These are phyloP conservation scores for Balanococcus diminutus DNA, from an alignment of 2,888 invertebrate genomes.

Conservation along the genomic window DNA sequence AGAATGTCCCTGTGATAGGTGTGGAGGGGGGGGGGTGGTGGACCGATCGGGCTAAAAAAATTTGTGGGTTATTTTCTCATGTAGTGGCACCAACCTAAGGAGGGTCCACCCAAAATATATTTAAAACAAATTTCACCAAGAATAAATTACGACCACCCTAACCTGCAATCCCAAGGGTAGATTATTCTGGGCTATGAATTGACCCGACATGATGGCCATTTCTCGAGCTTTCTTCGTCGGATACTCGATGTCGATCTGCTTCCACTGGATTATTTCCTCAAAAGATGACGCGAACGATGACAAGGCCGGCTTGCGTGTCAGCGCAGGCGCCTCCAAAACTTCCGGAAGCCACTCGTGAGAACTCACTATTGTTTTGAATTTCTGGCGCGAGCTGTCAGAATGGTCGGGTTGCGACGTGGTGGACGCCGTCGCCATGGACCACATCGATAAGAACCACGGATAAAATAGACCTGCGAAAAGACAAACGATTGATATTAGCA, in stretches of 20 bases:
- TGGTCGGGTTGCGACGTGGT: neutral
- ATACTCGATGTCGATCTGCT: constrained; percentile 75
- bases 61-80: too few species aligned
- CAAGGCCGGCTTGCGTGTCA: constrained; percentile 5
- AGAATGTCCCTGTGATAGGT: too few species aligned
- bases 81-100: too few species aligned
- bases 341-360: too few species aligned
- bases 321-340: constrained; percentile 34
- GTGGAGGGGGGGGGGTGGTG: too few species aligned
- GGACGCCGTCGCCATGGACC: constrained; percentile 60
- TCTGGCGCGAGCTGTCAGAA: neutral
- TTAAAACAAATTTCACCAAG: too few species aligned
- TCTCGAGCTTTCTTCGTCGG: constrained; percentile 67
- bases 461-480: constrained; percentile 61
- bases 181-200: constrained; percentile 74
- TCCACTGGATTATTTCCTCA: constrained; percentile 72
- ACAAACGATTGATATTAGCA: neutral
- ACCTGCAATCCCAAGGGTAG: constrained; percentile 77
- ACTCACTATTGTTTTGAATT: neutral
- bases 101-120: too few species aligned
- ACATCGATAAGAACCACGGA: constrained; percentile 62
- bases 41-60: too few species aligned
- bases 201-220: constrained; percentile 67
- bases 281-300: constrained; percentile 44
- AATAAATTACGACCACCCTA: too few species aligned